Percentiles rank a stretch among this genome's conserved stretches.
phyloP scores from a whole-genome alignment of 2,888 invertebrate genomes.

The Bruchidius siliquastri region DNA sequence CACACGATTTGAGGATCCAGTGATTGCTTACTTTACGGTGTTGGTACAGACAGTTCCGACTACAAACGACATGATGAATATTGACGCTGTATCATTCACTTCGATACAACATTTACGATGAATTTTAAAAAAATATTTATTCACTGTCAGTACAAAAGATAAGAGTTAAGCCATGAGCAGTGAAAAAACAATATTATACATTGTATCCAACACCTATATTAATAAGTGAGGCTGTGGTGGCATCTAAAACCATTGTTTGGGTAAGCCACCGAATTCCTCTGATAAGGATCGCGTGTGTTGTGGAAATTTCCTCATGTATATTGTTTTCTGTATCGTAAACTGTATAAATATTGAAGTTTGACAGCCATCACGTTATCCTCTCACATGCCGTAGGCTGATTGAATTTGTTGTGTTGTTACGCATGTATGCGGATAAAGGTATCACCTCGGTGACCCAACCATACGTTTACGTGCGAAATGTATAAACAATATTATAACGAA shows the following conservation, averaged over 20 bases:
- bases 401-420: not conserved
- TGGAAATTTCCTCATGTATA: not conserved
- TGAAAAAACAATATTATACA: too few relatives aligned
- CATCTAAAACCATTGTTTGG: not conserved
- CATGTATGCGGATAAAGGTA: not conserved
- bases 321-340: not conserved
- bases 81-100: too few relatives aligned
- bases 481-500: not conserved
- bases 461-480: not conserved
- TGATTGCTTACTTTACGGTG: too few relatives aligned
- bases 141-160: too few relatives aligned
- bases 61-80: too few relatives aligned
- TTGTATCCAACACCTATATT: too few relatives aligned
- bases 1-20: too few relatives aligned
- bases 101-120: too few relatives aligned
- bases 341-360: not conserved
- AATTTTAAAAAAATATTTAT: too few relatives aligned
- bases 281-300: not conserved
- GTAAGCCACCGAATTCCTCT: not conserved
- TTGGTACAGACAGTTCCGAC: too few relatives aligned
- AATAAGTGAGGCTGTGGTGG: not conserved
- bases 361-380: not conserved
- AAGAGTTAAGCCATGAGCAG: too few relatives aligned
- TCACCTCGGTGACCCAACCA: not conserved
- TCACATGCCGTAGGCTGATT: not conserved